Evolutionary conservation across 2,797 vertebrate genomes (phyloP), one percentile per base, ranked within the genome.

Genomic region (Rhinogobio ventralis): DNA sequence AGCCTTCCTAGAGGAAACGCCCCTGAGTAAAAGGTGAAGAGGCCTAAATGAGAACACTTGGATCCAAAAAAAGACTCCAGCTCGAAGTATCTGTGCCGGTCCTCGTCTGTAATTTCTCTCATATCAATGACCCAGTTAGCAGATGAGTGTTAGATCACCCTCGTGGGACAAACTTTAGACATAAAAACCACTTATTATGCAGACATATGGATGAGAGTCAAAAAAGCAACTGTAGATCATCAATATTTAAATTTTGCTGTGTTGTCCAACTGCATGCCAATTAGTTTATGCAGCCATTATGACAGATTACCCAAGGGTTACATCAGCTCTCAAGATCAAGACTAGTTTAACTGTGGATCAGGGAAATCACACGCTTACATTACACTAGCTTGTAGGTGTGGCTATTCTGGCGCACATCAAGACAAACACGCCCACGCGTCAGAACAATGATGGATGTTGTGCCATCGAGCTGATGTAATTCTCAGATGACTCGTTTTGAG

Each of bases 91-190:
- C 86, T 81, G 67, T 88, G 86, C 81, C 83, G 83, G 55, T 30
- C 42, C 84, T 84, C 67, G 33, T 87, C 74, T 84, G 30, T 39
- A 36, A 69, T 69, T 64, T 53, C 66, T 74, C 55, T 83, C 57
- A 4, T 67, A 81, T 83, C 81, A 49, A 78, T 90, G 90, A 89
- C 90, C 90, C 86, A 90, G 89, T 90, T 89, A 88, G 64, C 82
- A 77, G 33, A 66, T 33, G 62, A 79, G 60, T 68, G 53, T 49
- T 71, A 23, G 77, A 75, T 82, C 83, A 81, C 69, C 51, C 81
- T 71, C 25, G 67, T 76, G 71, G 62, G 78, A 80, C 68, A n/a
- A 68, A 76, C 67, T 79, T 66, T 23, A 55, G 57, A 62, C 67
- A 39, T 42, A 28, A 53, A 72, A 77, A 51, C 4, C 67, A 57